phyloP scores from a whole-genome alignment of 2,888 invertebrate species.

The Troides aeacus region DNA sequence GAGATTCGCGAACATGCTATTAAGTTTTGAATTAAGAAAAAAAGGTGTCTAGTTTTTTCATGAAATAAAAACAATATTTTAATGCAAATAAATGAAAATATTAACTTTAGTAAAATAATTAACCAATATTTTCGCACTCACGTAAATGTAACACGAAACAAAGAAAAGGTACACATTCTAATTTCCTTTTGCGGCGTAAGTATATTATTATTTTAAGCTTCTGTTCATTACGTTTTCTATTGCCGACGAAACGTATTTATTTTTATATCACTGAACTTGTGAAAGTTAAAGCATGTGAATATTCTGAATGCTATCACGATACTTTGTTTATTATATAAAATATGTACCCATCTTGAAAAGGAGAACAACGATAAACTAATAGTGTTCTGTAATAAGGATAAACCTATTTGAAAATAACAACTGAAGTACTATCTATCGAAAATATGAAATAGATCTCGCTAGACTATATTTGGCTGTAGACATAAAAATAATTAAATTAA shows the following conservation, averaged over 20 bases:
- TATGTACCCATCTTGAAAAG: no score
- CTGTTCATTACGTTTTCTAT: slow-evolving; percentile 15
- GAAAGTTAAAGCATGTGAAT: slow-evolving; percentile 12
- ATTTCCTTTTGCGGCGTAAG: slow-evolving; percentile 5
- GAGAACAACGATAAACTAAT: no score
- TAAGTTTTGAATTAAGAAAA: neutral
- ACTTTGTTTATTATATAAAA: slow-evolving; percentile 5
- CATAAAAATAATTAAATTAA: no score
- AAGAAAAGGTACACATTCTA: slow-evolving; percentile 17
- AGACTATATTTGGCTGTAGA: no score
- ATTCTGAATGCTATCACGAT: neutral
- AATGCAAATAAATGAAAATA: neutral
- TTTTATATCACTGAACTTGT: slow-evolving; percentile 9
- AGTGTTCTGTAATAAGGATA: no score
- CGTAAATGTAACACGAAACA: neutral
- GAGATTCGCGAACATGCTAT: neutral
- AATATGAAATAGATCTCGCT: no score
- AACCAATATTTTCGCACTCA: neutral
- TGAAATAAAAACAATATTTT: no score
- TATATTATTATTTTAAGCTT: slow-evolving; percentile 18
- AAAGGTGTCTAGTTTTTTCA: no score
- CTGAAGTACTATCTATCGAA: no score
- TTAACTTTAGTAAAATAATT: neutral
- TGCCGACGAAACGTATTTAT: slow-evolving; percentile 2
- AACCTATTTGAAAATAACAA: no score